Percentiles rank a stretch among this genome's conserved stretches.
phyloP scores from a whole-genome alignment of 2,113 vertebrate species.

The Cromileptes altivelis region DNA sequence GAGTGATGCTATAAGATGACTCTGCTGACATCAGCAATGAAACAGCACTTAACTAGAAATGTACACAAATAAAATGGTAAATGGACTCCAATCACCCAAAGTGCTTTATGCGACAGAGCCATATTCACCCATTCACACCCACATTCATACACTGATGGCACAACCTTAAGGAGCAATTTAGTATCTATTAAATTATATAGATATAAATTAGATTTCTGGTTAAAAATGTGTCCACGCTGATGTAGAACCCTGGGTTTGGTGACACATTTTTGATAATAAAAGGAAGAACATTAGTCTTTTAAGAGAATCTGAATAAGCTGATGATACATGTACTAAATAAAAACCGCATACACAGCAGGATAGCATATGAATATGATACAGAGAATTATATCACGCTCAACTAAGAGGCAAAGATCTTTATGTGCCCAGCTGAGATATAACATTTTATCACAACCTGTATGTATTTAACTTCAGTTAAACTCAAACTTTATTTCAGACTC shows the following conservation, averaged over 20 bases:
- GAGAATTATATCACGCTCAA: background rate
- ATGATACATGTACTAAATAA: background rate
- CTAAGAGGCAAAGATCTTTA: background rate
- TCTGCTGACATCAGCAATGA: too few relatives aligned
- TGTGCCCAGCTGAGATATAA: background rate
- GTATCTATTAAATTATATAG: too few relatives aligned
- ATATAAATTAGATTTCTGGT: background rate
- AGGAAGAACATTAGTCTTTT: background rate
- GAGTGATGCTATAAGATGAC: background rate
- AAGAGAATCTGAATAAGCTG: background rate
- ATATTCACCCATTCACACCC: too few relatives aligned
- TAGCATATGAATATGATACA: background rate
- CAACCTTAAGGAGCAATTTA: too few relatives aligned
- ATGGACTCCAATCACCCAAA: too few relatives aligned
- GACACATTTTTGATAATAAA: background rate
- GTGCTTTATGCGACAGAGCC: too few relatives aligned
- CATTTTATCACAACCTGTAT: background rate
- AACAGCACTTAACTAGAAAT: too few relatives aligned
- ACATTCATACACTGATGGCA: too few relatives aligned
- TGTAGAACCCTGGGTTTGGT: background rate
- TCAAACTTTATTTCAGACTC: too few relatives aligned
- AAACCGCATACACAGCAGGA: background rate
- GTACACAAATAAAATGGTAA: too few relatives aligned
- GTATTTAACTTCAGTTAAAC: too few relatives aligned
- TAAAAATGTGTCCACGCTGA: background rate